Evolutionary conservation across 2,888 invertebrate genomes (phyloP).

Genomic region (Pegoplata infirma): DNA sequence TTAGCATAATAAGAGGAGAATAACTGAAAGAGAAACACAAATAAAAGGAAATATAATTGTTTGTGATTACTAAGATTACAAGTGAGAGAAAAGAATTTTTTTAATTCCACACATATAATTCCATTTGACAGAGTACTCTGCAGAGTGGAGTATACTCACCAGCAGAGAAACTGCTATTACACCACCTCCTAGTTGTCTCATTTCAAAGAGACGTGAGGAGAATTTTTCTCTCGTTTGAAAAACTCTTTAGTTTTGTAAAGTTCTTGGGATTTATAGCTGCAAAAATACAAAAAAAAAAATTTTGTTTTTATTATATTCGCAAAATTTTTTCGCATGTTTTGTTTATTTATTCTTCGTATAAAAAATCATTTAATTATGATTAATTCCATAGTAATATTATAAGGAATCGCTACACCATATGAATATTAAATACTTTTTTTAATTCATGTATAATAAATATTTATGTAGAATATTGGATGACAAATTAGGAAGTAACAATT

Average conservation of each 20-base stretch:
- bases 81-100: too few species aligned
- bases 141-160: slow-evolving; percentile 61
- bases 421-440: slow-evolving; percentile 46
- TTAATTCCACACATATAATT: too few species aligned
- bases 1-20: slow-evolving; percentile 37
- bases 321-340: slow-evolving; percentile 5
- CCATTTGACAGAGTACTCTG: too few species aligned
- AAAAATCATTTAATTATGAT: slow-evolving; percentile 28
- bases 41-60: too few species aligned
- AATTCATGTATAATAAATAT: background rate
- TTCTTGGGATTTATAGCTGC: background rate
- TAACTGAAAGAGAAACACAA: slow-evolving; percentile 45
- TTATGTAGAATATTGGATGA: slow-evolving; percentile 57
- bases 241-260: background rate
- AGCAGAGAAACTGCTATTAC: slow-evolving; percentile 58
- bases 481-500: slow-evolving; percentile 68
- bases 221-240: slow-evolving; percentile 8
- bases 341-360: slow-evolving; percentile 3
- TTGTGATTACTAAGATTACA: too few species aligned
- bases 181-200: slow-evolving; percentile 54
- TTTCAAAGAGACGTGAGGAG: slow-evolving; percentile 31
- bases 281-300: slow-evolving; percentile 12
- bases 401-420: slow-evolving; percentile 44
- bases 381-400: slow-evolving; percentile 26
- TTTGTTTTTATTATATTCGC: slow-evolving; percentile 19